These are phyloP conservation scores for Polypterus senegalus DNA, from an alignment of 2,113 vertebrate genomes.

Conservation along the genomic window DNA sequence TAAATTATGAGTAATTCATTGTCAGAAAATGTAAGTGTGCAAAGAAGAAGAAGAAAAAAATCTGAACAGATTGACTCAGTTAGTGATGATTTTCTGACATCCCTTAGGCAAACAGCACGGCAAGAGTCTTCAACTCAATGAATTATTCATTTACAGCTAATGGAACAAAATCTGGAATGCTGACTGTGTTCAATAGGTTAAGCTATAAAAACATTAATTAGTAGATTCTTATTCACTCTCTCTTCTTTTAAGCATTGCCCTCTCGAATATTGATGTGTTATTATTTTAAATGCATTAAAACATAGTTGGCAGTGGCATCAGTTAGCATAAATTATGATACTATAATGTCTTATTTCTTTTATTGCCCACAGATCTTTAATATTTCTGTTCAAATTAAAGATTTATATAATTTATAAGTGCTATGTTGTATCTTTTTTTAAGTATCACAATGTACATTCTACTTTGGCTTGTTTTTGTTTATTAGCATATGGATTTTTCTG, in stretches of 20 bases:
- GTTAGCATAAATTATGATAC: constrained; percentile 16
- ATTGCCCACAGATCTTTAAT: constrained; percentile 4
- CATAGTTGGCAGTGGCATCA: constrained; percentile 8
- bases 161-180: constrained; percentile 22
- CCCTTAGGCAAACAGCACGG: constrained; percentile 19
- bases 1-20: neutral
- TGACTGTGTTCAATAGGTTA: constrained; percentile 26
- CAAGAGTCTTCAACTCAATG: constrained; percentile 17
- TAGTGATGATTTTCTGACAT: constrained; percentile 7
- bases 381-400: constrained; percentile 10
- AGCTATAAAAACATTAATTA: constrained; percentile 27
- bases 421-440: constrained; percentile 1
- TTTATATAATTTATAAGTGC: constrained; percentile 16
- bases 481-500: too few species aligned
- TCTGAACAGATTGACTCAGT: constrained; percentile 8
- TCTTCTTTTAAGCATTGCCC: constrained; percentile 20
- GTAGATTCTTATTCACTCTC: constrained; percentile 19
- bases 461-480: neutral
- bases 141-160: constrained; percentile 23
- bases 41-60: neutral
- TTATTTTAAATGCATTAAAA: constrained; percentile 18
- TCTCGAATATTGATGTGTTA: constrained; percentile 15
- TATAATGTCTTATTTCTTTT: constrained; percentile 8
- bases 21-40: neutral
- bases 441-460: constrained; percentile 14